Conservation (phyloP, 1,140 invertebrate genomes). For the Lutraria rhynchaena region DNA sequence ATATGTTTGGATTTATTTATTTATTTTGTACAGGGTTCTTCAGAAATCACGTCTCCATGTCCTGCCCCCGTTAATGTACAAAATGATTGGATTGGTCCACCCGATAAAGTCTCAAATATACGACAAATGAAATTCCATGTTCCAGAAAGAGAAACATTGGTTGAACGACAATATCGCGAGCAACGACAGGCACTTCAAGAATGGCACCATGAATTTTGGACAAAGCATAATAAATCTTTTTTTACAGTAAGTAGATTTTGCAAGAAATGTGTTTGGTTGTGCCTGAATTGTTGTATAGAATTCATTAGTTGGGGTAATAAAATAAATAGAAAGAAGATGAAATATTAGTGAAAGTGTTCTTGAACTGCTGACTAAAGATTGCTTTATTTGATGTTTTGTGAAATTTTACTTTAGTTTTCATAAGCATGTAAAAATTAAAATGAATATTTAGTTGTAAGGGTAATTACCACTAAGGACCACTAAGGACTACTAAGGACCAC, state of each 20-base stretch:
- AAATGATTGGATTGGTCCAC: slow-evolving; percentile 87
- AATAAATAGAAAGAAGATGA: too few species aligned
- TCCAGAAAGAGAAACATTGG: slow-evolving; percentile 85
- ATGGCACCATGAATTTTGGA: slow-evolving; percentile 93
- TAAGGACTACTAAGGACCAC: too few species aligned
- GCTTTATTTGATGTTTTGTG: too few species aligned
- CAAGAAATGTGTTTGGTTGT: too few species aligned
- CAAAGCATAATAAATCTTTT: slow-evolving; percentile 87
- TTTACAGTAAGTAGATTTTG: slow-evolving; percentile 81
- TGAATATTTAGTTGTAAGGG: too few species aligned
- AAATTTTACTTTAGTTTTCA: too few species aligned
- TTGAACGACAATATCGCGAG: slow-evolving; percentile 87
- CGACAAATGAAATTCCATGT: slow-evolving; percentile 87
- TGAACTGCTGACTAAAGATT: too few species aligned
- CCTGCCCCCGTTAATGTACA: slow-evolving; percentile 56
- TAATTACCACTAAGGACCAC: too few species aligned
- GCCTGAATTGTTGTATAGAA: too few species aligned
- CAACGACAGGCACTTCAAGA: slow-evolving; percentile 87
- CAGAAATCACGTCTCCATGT: slow-evolving; percentile 53
- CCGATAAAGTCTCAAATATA: slow-evolving; percentile 90
- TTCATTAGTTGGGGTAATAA: too few species aligned
- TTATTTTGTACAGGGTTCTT: slow-evolving; percentile 51
- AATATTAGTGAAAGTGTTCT: too few species aligned
- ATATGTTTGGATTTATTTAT: background rate
- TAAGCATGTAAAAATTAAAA: too few species aligned